Evolutionary conservation across 2,797 vertebrate genomes (phyloP), one percentile per base, ranked within the genome.

Genomic region (Pelobates cultripes): DNA sequence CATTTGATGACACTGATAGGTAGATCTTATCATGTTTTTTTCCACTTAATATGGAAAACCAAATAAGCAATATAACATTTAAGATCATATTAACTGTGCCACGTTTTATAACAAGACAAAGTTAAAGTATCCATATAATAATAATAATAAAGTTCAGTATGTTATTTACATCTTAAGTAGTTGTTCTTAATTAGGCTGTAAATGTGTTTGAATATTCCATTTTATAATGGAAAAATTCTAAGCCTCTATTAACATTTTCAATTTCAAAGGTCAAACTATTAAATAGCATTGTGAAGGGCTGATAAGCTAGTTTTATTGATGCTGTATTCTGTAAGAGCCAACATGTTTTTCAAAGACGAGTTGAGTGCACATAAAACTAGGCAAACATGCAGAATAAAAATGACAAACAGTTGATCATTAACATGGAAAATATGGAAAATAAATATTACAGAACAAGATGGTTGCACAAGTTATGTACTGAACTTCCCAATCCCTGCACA

Each of bases 181-280:
- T 28, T 64, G 3, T 51, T 44, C 68, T 87, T 88, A 77, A 86
- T 81, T 87, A 72, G 66, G 40, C 57, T 86, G 67, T 55, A 87
- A 81, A 78, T 73, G 7, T 82, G 84, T 83, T 86, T 87, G 86
- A 77, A 78, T 87, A 81, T 84, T 70, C 77, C 85, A n/a, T 85
- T 81, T 84, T 86, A 84, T 79, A 86, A 78, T 87, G 83, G 77
- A 86, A 91, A 91, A 89, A 87, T 77, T 70, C 74, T 81, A n/a
- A 10, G 74, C 78, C 82, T 66, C 82, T 82, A 84, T 74, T 75
- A 78, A 79, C 79, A 87, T 86, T 85, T 88, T 77, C 82, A 73
- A 77, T 82, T 89, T 85, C 87, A 87, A 90, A 92, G 80, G 86
- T 88, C 87, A 86, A 82, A 64, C 78, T n/a, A 82, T 78, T 69